Evolutionary conservation across 2,113 vertebrate genomes (phyloP), one percentile per base, ranked within the genome.

Genomic region (Beaufortia kweichowensis): DNA sequence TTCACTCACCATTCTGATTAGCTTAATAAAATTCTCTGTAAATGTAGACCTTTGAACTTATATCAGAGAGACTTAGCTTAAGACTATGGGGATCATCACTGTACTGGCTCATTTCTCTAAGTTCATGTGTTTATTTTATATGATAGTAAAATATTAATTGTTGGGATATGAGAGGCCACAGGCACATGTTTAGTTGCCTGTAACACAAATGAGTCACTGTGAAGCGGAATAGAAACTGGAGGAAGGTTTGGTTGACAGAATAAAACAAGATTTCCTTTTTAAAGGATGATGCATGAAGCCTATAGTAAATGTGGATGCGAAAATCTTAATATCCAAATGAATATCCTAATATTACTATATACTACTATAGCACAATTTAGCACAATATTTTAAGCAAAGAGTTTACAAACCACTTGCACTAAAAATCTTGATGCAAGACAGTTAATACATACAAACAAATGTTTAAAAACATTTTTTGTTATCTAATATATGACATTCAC

Each of bases 21-120:
- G 67, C 29, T 73, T 66, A 73, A 67, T 68, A 8, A 43, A 53
- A 73, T 35, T 77, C 62, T 79, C 43, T 55, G 43, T 67, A 56
- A 73, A 81, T 59, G 67, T 21, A 39, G 53, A 72, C 21, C 68
- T 65, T 3, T 50, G 66, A 59, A 56, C 26, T 24, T 60, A 63
- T 65, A 80, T 64, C 48, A 26, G 35, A 19, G 53, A 56, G 65
- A 59, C 66, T 80, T 69, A 74, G 65, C 66, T 56, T 48, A 10
- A 24, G 61, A 59, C 56, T 57, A 24, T 31, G 63, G 29, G 62
- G 39, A 55, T 19, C 19, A 23, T 39, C 46, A 33, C 23, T 71
- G 17, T n/a, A 39, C n/a, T 48, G 23, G 43, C 28, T 81, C 6
- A 56, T 68, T 28, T 29, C 10, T 77, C 53, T 26, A 31, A 59